Percentiles rank a stretch among this genome's conserved stretches.
phyloP scores from a whole-genome alignment of 2,888 invertebrate species.

The Apotomis betuletana region DNA sequence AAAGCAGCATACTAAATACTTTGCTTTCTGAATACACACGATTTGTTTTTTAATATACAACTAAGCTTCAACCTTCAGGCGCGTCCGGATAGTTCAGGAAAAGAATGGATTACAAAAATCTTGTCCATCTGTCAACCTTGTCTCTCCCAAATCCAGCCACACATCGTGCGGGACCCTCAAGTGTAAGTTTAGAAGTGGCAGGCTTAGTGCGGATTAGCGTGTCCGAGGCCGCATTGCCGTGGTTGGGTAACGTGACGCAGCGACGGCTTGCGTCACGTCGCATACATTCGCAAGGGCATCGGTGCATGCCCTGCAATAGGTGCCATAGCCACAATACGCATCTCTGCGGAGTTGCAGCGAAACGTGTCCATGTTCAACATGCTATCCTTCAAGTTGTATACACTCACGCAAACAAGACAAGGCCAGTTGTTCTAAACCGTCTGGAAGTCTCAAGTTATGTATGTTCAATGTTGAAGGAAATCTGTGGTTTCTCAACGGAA shows the following conservation, averaged over 20 bases:
- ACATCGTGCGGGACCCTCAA: conserved; percentile 24
- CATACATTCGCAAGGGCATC: conserved; percentile 46
- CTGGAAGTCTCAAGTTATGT: too few species aligned
- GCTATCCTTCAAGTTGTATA: not conserved
- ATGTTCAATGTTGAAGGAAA: too few species aligned
- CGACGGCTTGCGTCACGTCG: conserved; percentile 54
- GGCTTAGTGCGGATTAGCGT: conserved; percentile 68
- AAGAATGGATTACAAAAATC: too few species aligned
- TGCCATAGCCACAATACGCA: not conserved
- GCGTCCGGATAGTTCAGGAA: too few species aligned
- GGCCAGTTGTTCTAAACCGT: too few species aligned
- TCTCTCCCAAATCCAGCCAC: not conserved
- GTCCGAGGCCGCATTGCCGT: conserved; percentile 70
- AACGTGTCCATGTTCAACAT: too few species aligned
- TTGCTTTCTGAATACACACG: too few species aligned
- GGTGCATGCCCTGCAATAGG: conserved; percentile 52
- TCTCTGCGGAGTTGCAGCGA: not conserved
- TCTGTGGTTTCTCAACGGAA: too few species aligned
- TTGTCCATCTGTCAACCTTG: not conserved
- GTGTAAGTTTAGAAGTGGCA: conserved; percentile 27
- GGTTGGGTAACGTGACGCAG: conserved; percentile 62
- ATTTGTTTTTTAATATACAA: too few species aligned
- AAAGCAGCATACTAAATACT: too few species aligned
- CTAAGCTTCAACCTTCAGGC: too few species aligned
- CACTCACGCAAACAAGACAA: too few species aligned